Percentiles rank a stretch among this genome's conserved stretches.
phyloP scores from a whole-genome alignment of 2,113 vertebrate genomes.

The Anoplopoma fimbria region DNA sequence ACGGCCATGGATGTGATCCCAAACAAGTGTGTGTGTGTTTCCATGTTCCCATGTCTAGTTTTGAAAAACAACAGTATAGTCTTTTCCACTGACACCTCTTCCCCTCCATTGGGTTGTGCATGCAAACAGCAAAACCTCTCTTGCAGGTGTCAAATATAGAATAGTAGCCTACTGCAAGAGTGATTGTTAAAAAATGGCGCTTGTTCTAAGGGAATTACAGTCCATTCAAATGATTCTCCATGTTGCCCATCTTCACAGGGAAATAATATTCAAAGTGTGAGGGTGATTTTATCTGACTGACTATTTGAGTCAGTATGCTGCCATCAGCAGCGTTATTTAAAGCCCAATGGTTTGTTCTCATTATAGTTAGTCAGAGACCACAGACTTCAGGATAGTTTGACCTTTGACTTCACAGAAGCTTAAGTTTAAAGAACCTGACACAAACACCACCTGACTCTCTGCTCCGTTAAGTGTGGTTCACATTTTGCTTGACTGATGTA shows the following conservation, averaged over 20 bases:
- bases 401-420: neutral
- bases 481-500: neutral
- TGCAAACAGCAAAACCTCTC: neutral
- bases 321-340: neutral
- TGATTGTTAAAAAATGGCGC: neutral
- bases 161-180: neutral
- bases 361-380: neutral
- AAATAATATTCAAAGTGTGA: slow-evolving; percentile 8
- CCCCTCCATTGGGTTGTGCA: neutral
- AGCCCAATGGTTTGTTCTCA: neutral
- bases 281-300: neutral
- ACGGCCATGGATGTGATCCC: neutral
- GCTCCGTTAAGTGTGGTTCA: neutral
- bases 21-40: slow-evolving; percentile 11
- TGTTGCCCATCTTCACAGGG: neutral
- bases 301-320: neutral
- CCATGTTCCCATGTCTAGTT: neutral
- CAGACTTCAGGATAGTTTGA: neutral
- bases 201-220: neutral
- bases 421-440: neutral
- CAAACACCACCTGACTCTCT: neutral
- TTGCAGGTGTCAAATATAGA: neutral
- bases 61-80: neutral
- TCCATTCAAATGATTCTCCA: neutral
- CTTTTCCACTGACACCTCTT: neutral